Conservation (phyloP, 2,113 vertebrate genomes). For the Cyanoliseus patagonus region DNA sequence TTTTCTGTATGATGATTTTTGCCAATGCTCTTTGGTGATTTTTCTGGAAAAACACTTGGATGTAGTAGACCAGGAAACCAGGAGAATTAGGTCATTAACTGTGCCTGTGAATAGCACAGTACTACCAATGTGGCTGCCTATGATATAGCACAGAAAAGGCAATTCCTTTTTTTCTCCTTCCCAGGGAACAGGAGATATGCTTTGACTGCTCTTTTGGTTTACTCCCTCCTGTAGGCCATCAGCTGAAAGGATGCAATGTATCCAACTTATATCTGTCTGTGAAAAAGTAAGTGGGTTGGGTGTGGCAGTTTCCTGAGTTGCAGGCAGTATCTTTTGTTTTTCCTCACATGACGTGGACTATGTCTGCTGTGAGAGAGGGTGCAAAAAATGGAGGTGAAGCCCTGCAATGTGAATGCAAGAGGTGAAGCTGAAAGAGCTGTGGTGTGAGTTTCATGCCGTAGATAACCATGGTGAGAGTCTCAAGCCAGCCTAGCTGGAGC, state of each 20-base stretch:
- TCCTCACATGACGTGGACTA: background rate
- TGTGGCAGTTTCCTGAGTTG: background rate
- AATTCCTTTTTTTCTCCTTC: background rate
- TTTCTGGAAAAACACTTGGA: background rate
- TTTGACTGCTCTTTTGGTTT: background rate
- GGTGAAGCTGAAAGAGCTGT: background rate
- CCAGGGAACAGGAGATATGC: background rate
- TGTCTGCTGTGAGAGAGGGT: background rate
- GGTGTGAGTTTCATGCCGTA: background rate
- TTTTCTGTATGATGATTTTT: background rate
- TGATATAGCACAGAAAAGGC: background rate
- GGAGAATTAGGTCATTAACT: background rate
- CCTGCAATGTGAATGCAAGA: background rate
- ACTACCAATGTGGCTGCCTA: background rate
- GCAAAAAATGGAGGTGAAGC: background rate
- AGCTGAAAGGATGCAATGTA: background rate
- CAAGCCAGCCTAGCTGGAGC: background rate
- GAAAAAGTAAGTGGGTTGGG: background rate
- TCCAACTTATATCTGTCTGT: background rate
- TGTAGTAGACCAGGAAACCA: background rate
- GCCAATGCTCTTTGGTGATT: background rate
- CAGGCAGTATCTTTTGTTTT: background rate
- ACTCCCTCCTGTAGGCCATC: background rate
- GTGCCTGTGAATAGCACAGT: background rate
- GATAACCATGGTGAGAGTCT: background rate